Conservation (phyloP, 2,797 vertebrate genomes). For the Cynopterus sphinx region DNA sequence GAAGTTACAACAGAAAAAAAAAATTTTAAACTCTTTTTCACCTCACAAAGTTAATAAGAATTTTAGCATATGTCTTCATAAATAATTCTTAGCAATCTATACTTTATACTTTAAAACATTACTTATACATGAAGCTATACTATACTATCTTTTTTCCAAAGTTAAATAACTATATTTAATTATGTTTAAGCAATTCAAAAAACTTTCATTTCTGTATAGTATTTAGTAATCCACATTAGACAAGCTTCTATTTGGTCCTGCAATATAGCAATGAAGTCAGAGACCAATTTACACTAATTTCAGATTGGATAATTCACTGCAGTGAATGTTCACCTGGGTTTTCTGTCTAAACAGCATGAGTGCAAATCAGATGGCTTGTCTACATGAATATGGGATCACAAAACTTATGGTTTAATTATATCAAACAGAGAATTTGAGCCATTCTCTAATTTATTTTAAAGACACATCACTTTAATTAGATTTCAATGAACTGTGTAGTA, state of each 20-base stretch:
- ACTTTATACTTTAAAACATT: background rate
- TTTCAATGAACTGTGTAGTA: conserved; percentile 55
- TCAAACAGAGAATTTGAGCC: background rate
- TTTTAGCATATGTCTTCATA: background rate
- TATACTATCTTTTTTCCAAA: background rate
- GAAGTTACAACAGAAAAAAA: background rate
- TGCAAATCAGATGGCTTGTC: background rate
- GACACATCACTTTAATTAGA: conserved; percentile 22
- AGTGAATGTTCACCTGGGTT: background rate
- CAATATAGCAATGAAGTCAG: background rate
- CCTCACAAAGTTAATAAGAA: background rate
- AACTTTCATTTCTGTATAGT: background rate
- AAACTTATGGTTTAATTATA: conserved; percentile 16
- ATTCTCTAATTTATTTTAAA: conserved; percentile 61
- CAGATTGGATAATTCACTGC: background rate
- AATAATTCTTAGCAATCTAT: background rate
- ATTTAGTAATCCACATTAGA: background rate
- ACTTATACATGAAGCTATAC: background rate
- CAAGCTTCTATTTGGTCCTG: background rate
- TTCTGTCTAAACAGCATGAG: background rate
- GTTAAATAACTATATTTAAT: background rate
- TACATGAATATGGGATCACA: background rate
- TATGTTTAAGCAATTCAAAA: background rate
- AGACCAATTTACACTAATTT: background rate
- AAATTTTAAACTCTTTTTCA: background rate